phyloP scores from a whole-genome alignment of 1,140 invertebrate species.

The Lordiphosa mommai region DNA sequence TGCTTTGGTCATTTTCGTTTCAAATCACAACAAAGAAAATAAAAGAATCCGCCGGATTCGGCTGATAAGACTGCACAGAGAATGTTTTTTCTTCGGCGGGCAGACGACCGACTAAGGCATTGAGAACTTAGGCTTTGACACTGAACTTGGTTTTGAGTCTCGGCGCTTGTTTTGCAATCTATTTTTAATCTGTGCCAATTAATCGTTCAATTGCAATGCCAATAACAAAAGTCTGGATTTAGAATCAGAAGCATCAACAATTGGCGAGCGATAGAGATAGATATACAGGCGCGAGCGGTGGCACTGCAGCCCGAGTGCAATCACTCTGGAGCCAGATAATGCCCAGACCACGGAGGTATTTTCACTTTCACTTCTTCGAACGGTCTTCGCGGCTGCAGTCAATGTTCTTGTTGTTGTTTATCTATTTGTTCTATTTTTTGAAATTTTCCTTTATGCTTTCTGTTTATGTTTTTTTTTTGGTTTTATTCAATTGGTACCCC shows the following conservation, averaged over 20 bases:
- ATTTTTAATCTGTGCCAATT: constrained; percentile 3
- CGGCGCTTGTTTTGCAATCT: constrained; percentile 13
- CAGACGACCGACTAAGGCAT: constrained; percentile 13
- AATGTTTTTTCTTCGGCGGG: background rate
- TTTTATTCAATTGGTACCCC: constrained; percentile 24
- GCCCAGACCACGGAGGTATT: background rate
- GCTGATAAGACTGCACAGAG: background rate
- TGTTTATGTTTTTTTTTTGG: constrained; percentile 19
- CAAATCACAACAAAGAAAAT: constrained; percentile 29
- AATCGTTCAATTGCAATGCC: background rate
- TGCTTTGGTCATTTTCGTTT: constrained; percentile 40
- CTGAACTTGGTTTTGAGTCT: constrained; percentile 32
- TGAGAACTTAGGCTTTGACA: constrained; percentile 21
- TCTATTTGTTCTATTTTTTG: constrained; percentile 28
- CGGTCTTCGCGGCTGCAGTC: background rate
- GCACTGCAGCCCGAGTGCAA: constrained; percentile 33
- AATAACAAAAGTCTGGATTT: constrained; percentile 5
- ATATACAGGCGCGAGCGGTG: no score
- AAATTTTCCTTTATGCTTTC: constrained; percentile 18
- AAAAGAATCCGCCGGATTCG: background rate
- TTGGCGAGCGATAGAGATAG: background rate
- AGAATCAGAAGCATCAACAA: constrained; percentile 11
- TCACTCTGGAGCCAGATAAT: constrained; percentile 44
- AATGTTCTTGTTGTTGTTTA: constrained; percentile 16
- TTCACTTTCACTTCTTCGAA: constrained; percentile 14